Evolutionary conservation across 2,113 vertebrate species (phyloP).

Genomic region (Corydoras sp.): DNA sequence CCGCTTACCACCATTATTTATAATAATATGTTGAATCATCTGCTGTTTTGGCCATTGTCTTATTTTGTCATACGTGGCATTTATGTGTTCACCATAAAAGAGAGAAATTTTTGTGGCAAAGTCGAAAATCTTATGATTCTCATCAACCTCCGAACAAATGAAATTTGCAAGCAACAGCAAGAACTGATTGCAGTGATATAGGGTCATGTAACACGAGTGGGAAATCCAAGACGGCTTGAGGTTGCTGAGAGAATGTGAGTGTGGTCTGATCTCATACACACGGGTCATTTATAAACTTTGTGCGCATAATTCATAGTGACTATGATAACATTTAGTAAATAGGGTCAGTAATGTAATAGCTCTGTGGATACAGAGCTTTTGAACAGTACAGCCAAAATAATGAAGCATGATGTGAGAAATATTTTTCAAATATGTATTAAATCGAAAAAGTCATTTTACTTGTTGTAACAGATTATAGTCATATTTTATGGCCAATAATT

Average conservation of each 20-base stretch:
- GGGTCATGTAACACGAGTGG: slow-evolving; percentile 4
- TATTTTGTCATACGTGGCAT: no score
- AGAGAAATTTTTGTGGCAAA: no score
- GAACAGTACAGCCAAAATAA: neutral
- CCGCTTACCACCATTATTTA: no score
- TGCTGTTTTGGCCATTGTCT: no score
- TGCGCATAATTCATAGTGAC: slow-evolving; percentile 14
- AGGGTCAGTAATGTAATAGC: slow-evolving; percentile 22
- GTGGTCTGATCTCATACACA: slow-evolving; percentile 12
- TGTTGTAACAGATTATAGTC: no score
- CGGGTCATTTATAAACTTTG: slow-evolving; percentile 12
- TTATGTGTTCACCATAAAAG: no score
- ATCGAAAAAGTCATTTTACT: no score
- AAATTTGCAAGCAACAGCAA: slow-evolving; percentile 18
- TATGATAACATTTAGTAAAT: slow-evolving; percentile 7
- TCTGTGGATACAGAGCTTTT: neutral
- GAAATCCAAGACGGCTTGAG: slow-evolving; percentile 12
- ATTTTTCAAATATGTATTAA: no score
- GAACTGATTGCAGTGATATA: slow-evolving; percentile 26
- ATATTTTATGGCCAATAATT: no score
- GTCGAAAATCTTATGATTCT: slow-evolving; percentile 11
- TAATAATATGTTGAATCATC: no score
- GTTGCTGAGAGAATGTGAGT: slow-evolving; percentile 12
- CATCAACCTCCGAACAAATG: slow-evolving; percentile 31
- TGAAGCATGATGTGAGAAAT: no score